Conservation (phyloP, 2,888 invertebrate genomes). For the Drosophila imparisetae region DNA sequence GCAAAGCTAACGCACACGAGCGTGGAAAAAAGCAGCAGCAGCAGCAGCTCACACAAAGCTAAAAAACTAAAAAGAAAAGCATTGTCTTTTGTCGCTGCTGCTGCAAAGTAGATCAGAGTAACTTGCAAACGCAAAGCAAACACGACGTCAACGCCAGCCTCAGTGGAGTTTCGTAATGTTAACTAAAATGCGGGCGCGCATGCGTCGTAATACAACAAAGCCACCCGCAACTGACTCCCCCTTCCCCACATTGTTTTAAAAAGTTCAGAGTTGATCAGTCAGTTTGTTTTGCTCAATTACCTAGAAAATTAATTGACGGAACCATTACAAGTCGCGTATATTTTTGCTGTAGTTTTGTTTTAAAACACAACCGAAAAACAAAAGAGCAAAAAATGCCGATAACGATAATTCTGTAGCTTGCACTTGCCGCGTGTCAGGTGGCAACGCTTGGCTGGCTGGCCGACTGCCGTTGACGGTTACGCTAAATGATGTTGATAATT, state of each 20-base stretch:
- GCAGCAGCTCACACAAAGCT: constrained; percentile 29
- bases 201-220: constrained; percentile 59
- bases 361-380: neutral
- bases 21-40: constrained; percentile 59
- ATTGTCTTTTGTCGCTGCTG: constrained; percentile 62
- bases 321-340: constrained; percentile 1
- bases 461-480: constrained; percentile 49
- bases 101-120: constrained; percentile 71
- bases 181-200: constrained; percentile 54
- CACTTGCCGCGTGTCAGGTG: constrained; percentile 38
- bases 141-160: constrained; percentile 40
- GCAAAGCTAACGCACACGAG: constrained; percentile 65
- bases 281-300: constrained; percentile 18
- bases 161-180: constrained; percentile 65
- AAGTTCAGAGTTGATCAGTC: constrained; percentile 77
- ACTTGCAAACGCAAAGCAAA: constrained; percentile 58
- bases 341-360: neutral
- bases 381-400: constrained; percentile 15
- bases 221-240: constrained; percentile 7
- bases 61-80: constrained; percentile 71
- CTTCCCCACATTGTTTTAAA: constrained; percentile 17
- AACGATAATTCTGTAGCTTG: constrained; percentile 22
- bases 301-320: constrained; percentile 9
- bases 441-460: constrained; percentile 49
- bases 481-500: constrained; percentile 72